Evolutionary conservation across 2,113 vertebrate genomes (phyloP), one percentile per base, ranked within the genome.

Genomic region (Lota lota): DNA sequence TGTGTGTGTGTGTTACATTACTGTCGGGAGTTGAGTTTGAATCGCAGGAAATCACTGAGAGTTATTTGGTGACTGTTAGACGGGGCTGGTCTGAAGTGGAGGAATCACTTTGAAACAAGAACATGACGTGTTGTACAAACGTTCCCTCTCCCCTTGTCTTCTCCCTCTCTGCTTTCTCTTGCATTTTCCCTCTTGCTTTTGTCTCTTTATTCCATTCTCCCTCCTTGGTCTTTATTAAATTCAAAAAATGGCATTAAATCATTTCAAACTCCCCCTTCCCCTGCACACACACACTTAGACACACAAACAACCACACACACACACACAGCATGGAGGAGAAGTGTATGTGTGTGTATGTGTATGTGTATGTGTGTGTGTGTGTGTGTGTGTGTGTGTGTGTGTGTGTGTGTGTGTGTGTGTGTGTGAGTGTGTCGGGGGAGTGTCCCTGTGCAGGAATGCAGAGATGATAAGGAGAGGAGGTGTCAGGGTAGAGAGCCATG

Each of bases 401-500:
- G 86, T 82, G 40, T n/a, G 50, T 54, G 57, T 66, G 17, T 72
- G 86, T 82, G 50, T 54, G 57, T 66, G 17, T 72, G 86, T 82
- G 83, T 88, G 76, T 80, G 79, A 5, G 53, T 17, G 82, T 81
- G 59, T 8, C 79, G 84, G 82, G 88, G 88, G 88, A 90, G 89
- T 88, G 82, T 90, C 84, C 83, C 79, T 80, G 83, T 80, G 75
- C 84, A 87, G 88, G 89, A 89, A 90, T 90, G 88, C 77, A 77
- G 79, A 84, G 84, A 87, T 85, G 88, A 89, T 90, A 88, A 88
- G 84, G 81, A 83, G 76, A 82, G 77, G 76, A 85, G 78, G 86
- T 89, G 88, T 90, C 86, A 82, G 78, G 83, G 84, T 82, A 86
- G 85, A 83, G 83, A 83, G 72, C 72, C 79, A 76, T 71, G 85